Percentiles rank a stretch among this genome's conserved stretches.
These are phyloP conservation scores for Geococcyx californianus DNA, from an alignment of 2,113 vertebrate species.

Conservation along the genomic window DNA sequence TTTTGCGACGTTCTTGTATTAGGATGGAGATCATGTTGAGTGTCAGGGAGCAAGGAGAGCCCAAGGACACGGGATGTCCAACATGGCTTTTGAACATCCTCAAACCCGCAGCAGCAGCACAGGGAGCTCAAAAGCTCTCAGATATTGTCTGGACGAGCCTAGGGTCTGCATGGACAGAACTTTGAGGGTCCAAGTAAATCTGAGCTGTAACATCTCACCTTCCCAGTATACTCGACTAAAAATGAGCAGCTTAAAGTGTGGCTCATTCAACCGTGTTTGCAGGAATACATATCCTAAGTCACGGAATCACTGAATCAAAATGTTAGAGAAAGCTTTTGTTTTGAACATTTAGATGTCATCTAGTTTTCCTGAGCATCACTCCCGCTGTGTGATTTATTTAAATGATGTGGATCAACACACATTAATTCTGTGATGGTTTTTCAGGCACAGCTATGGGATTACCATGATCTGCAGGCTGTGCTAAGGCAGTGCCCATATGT, in stretches of 20 bases:
- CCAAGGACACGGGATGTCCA: background rate
- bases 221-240: background rate
- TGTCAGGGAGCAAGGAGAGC: background rate
- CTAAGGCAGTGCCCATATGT: background rate
- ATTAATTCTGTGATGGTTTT: background rate
- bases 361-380: background rate
- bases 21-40: background rate
- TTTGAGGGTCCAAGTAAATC: background rate
- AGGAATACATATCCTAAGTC: background rate
- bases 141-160: background rate
- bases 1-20: background rate
- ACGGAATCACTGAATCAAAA: no score
- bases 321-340: background rate
- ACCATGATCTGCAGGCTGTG: background rate
- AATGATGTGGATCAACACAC: background rate
- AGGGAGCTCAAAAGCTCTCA: fast-evolving
- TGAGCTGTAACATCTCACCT: background rate
- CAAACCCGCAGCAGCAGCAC: no score
- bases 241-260: background rate
- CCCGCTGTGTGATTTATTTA: background rate
- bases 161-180: background rate
- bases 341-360: background rate
- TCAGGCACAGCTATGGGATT: background rate
- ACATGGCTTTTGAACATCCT: background rate
- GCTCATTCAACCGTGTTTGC: background rate